Evolutionary conservation across 2,113 vertebrate genomes (phyloP), one percentile per base, ranked within the genome.

Genomic region (Coturnix japonica): DNA sequence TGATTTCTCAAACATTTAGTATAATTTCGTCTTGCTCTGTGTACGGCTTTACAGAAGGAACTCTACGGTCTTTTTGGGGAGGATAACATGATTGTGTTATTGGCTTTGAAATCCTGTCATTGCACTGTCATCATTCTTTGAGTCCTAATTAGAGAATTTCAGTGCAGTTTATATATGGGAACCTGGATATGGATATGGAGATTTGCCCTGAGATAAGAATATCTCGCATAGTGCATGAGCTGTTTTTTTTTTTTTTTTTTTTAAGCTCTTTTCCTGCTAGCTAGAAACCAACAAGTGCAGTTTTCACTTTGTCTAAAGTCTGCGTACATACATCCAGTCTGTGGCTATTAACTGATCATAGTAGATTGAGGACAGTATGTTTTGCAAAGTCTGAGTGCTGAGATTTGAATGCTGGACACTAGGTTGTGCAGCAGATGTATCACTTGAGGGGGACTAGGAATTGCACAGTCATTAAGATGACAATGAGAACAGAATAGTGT

Each of bases 61-160:
- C 57, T 23, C 70, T 60, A 15, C 30, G 72, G 3, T 61, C 31
- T 6, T 47, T 93, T 94, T 85, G 77, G 76, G 90, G 53, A 86
- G 47, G 53, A 86, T 37, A 39, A 44, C n/a, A 19, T 93, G 81
- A 81, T 78, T 87, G 59, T 61, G 53, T 71, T 57, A 18, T 47
- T 81, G 53, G 53, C 63, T 82, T 95, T 59, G 66, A 90, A 93
- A 81, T 67, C 31, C 2, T 91, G 44, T 73, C 46, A n/a, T n/a
- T 60, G 33, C 31, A 6, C 46, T 54, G 1, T 93, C 30, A 6
- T 82, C 47, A n/a, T 69, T 93, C 49, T 72, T 69, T 93, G 90
- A 88, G 35, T 81, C 81, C 81, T 76, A 57, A 57, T 85, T 84
- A 90, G 81, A 91, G 81, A 79, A 86, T 69, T 86, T 84, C 35